Base-by-base conservation (phyloP, 2,888 invertebrate species). In the Thereva unica region DNA sequence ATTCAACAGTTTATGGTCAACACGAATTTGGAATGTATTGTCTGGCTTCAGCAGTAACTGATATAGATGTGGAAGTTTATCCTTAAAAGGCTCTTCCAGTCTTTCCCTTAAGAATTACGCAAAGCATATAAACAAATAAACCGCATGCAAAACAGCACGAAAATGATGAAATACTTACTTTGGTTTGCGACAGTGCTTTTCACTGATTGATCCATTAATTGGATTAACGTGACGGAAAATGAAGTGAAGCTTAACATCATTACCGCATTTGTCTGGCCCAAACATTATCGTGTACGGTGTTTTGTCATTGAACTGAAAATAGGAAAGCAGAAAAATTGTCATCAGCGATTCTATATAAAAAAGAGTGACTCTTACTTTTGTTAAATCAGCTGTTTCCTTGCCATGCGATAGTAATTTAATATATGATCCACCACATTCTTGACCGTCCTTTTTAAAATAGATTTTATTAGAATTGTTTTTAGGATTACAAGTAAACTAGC, bases 241-340 rank as follows among this genome's bases (percentile, higher is more conserved):
- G 79, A 89, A 89, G 78, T 89, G 89, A 78, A 95, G 88, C 83
- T 97, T 97, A 77, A 93, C 90, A 80, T 95, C 95, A 77, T 92
- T 92, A 71, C 98, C 98, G 82, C 99, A 99, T 82, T 97, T 99
- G 84, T 99, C 99, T 6, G 98, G 98, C 0, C 99, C 99, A 83
- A 99, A 99, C 99, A 99, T 99, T 76, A 99, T 95, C 2, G 96
- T 93, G 83, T 98, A 99, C 0, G 96, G 91, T 0, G 97, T 96
- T 82, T 95, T 96, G 83, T 99, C 98, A 79, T 92, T 86, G 83
- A 98, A 96, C 76, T 81, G 74, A 37, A 72, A 71, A 10, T 53
- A 59, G n/a, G n/a, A 47, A 34, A 23, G 40, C 7, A 42, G 41
- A 42, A 23, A 6, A 0, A 55, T 42, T 55, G 34, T 41, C n/a